Evolutionary conservation across 2,888 invertebrate species (phyloP), one percentile per base, ranked within the genome.

Genomic region (Yponomeuta malinellus): DNA sequence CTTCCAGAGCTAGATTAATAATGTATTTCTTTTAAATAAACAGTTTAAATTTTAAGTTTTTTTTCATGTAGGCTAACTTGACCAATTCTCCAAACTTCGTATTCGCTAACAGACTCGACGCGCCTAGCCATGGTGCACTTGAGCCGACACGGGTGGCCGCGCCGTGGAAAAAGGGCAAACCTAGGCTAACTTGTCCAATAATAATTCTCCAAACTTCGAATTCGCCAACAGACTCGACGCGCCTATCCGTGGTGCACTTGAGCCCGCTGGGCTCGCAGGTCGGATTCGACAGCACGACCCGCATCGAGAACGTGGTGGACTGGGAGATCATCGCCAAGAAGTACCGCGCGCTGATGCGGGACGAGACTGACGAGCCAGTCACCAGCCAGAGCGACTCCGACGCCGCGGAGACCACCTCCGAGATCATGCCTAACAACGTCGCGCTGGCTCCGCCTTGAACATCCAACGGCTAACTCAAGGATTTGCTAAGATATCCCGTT

Each of bases 261-360:
- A 96, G 96, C 82, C 97, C 97, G 0, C 87, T 97, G 15, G 97
- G 97, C 48, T 97, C 97, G 0, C 97, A 97, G 83, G 87, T 97
- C 74, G 97, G 97, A 81, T 96, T 97, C 88, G 95, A 94, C 79
- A 95, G 95, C 75, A 94, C 95, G 70, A 95, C 95, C 68, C 93
- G 96, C 76, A 97, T 97, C 76, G 97, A 97, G 83, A 97, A 96
- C 79, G 97, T 98, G 9, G 96, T 97, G 2, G 97, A 98, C 84
- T 98, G 98, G 98, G 97, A 97, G 79, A 93, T 95, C 2, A 97
- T 98, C 72, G 96, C 97, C 33, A 96, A 96, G 89, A 97, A 97
- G 83, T 98, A 98, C 84, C 93, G 97, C 31, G 95, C 96, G 0
- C 90, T 97, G 10, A 93, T 84, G 87, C 84, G 93, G 69, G 92